Base-by-base conservation (phyloP, 2,888 invertebrate species). In the Noctuana brunneofusca region DNA sequence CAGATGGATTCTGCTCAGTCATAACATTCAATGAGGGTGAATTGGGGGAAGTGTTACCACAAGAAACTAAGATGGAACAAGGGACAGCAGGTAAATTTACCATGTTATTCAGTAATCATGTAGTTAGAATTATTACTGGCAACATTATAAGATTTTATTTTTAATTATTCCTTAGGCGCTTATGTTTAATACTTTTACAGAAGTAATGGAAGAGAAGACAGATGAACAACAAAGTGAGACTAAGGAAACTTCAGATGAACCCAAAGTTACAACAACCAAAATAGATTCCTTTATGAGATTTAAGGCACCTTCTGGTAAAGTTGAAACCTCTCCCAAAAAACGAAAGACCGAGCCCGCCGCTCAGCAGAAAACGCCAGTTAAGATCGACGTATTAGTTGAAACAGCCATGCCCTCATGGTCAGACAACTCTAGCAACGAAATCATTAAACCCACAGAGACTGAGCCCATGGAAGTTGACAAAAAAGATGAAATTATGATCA, bases 331-430 rank as follows among this genome's bases (percentile, higher is more conserved):
- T 0, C 83, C 82, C 0, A 86, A 84, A 63, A 85, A 81, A 59
- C 72, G 76, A n/a, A 81, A 80, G 69, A 68, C 67, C 0, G 68
- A 70, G 9, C 62, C 54, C 12, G 48, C 68, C 0, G 48, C 67
- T 0, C 72, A 81, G 62, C 78, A 80, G 48, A 89, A 87, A 62
- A 90, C 89, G 1, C 88, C 89, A 0, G 78, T 89, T 0, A 88
- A 89, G 71, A 76, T 87, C 8, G 89, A 91, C 22, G 75, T 88
- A 0, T 64, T 90, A 1, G 84, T 89, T 11, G 92, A 92, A 69
- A 83, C 84, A 0, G 92, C 92, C 0, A 91, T 92, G 92, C 84
- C 83, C 0, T 87, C 92, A 0, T 92, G 92, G 92, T 89, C 89
- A 0, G 90, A 92, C 41, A 90, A 90, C 66, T 88, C 89, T n/a